Evolutionary conservation across 2,113 vertebrate genomes (phyloP), one percentile per base, ranked within the genome.

Genomic region (Siniperca chuatsi): DNA sequence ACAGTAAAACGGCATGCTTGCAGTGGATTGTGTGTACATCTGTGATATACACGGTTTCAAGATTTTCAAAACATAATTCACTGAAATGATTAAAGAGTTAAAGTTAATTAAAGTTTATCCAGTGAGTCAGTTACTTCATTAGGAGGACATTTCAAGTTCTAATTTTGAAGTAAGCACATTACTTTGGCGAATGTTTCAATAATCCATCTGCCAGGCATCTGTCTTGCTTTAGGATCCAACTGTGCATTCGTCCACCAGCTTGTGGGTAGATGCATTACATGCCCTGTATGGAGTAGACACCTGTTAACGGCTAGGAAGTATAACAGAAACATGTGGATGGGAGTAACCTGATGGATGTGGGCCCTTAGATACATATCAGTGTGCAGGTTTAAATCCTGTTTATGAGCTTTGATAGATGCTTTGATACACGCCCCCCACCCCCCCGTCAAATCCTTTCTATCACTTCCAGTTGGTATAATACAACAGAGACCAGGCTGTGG

Each of bases 151-250:
- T 84, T 78, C 23, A 82, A 55, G 73, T 54, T 72, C 78, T 75
- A 65, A 85, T 75, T 86, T 52, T 76, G 74, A 64, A 83, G 86
- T 57, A 83, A 78, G 23, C 48, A 69, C 69, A 85, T 84, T 79
- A 57, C n/a, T 85, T 84, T 80, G 62, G 67, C 25, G 23, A 10
- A 35, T 83, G 88, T 90, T 62, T 23, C 71, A 68, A 40, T 79
- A 65, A 82, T 86, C 82, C 89, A 86, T 92, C 89, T 88, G 83
- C 73, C 60, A 84, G 35, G 78, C 81, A 78, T 89, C 90, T 83
- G 91, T 73, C 78, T 85, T 29, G 21, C 57, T 78, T 33, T 20
- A 16, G 29, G 57, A 78, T 83, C 88, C 84, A 87, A 87, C 81
- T 82, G 78, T 66, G 68, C 46, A 52, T 73, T 75, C 74, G 46